Evolutionary conservation across 2,888 invertebrate species (phyloP), one percentile per base, ranked within the genome.

Genomic region (Troilus luridus): DNA sequence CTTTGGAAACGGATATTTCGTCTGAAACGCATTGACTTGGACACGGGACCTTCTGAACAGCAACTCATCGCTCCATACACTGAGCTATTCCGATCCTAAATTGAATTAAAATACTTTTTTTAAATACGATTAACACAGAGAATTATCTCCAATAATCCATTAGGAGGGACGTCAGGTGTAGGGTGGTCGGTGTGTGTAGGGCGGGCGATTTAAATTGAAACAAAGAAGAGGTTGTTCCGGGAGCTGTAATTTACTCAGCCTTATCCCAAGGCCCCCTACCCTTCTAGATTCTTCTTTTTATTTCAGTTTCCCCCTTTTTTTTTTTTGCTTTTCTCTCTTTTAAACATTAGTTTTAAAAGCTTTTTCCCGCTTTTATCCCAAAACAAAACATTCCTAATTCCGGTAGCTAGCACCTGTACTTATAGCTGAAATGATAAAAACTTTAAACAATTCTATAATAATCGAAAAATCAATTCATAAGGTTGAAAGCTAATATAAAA

Each of bases 271-370:
- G 56, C 85, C n/a, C 85, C 56, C n/a, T 58, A 12, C 54, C 85
- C 56, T 56, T 85, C 85, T 85, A 85, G 85, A 56, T 85, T 85
- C 56, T n/a, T 56, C 85, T 85, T 85, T 85, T 85, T 85, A 56
- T 85, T 85, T 85, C 85, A 56, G n/a, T n/a, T 85, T 56, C 85
- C n/a, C 85, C n/a, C n/a, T 85, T 85, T 85, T 81, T 81, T 56
- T 58, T 85, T 58, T 85, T n/a, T 41, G 6, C 85, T n/a, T 56
- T 85, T 85, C n/a, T 81, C 41, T 85, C 56, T 85, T 56, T 85
- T 58, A 85, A 54, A 56, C 56, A 56, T 85, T 85, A 85, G 54
- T 85, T 85, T 58, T 85, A 85, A 85, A 85, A 85, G 54, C 85
- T 85, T 85, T 85, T 85, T 24, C 85, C 85, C 85, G 54, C 85